phyloP scores from a whole-genome alignment of 1,140 invertebrate species.

The Aricia agestis region DNA sequence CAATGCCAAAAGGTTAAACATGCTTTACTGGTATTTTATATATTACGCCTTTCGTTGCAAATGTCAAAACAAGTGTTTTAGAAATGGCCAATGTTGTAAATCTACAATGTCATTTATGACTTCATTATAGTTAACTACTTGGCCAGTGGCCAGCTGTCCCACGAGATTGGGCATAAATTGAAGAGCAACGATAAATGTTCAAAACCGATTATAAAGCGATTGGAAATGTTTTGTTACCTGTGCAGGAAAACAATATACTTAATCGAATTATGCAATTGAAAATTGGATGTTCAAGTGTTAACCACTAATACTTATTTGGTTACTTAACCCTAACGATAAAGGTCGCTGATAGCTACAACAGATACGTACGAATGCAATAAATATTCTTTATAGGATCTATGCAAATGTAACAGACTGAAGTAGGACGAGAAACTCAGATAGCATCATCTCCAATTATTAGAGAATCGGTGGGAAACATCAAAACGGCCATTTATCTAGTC shows the following conservation, averaged over 20 bases:
- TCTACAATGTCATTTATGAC: not conserved
- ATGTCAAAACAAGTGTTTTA: constrained; percentile 6
- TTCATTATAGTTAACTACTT: not conserved
- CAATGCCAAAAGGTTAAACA: constrained; percentile 8
- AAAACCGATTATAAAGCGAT: not conserved
- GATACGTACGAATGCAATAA: not conserved
- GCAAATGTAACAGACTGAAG: not conserved
- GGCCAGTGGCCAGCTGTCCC: not conserved
- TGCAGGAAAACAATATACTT: not conserved
- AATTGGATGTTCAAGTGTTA: not conserved
- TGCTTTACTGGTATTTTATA: constrained; percentile 4
- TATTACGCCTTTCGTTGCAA: constrained; percentile 1
- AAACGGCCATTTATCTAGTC: constrained; percentile 26
- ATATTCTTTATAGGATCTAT: constrained; percentile 3
- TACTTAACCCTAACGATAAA: not conserved
- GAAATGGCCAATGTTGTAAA: not conserved
- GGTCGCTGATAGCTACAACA: not conserved
- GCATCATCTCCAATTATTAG: not conserved
- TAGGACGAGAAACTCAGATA: not conserved
- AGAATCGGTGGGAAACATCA: constrained; percentile 11
- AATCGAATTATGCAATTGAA: not conserved
- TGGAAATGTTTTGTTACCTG: not conserved
- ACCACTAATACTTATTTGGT: not conserved
- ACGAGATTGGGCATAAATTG: not conserved
- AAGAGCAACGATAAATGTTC: not conserved